Evolutionary conservation across 2,797 vertebrate species (phyloP).

Genomic region (Darevskia mixta): DNA sequence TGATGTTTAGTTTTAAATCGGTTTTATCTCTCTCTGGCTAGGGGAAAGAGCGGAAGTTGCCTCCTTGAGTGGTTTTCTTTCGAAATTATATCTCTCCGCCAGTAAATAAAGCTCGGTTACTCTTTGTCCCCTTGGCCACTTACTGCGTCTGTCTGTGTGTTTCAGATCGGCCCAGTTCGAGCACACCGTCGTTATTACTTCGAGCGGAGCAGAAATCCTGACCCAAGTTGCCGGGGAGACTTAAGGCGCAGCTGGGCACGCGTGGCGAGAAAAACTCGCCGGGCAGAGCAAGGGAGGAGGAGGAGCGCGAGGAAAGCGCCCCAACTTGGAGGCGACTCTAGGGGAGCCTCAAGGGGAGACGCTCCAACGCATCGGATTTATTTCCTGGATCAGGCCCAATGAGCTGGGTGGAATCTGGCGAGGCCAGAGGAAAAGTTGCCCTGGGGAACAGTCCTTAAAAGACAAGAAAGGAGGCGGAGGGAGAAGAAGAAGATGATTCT

Average conservation of each 20-base stretch:
- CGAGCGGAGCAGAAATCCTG: conserved; percentile 88
- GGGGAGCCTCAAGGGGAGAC: neutral
- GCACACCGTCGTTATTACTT: conserved; percentile 91
- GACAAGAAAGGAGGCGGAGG: neutral
- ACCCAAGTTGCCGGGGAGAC: conserved; percentile 76
- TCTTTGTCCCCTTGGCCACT: conserved; percentile 38
- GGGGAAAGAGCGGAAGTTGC: neutral
- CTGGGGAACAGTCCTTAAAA: too few relatives aligned
- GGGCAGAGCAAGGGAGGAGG: neutral
- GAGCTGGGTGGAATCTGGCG: too few relatives aligned
- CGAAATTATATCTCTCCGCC: neutral
- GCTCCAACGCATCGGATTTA: too few relatives aligned
- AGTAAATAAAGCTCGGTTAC: neutral
- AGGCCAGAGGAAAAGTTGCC: neutral
- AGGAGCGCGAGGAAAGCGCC: too few relatives aligned
- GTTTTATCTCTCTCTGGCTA: neutral
- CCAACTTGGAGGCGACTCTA: neutral
- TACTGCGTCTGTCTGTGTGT: conserved; percentile 67
- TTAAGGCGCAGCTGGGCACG: conserved; percentile 46
- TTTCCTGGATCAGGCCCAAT: rapidly evolving
- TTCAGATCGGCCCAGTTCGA: conserved; percentile 92
- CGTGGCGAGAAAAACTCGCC: too few relatives aligned
- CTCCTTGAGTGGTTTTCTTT: neutral
- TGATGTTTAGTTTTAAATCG: conserved; percentile 8
- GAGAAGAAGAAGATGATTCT: neutral